Evolutionary conservation across 2,113 vertebrate genomes (phyloP), one percentile per base, ranked within the genome.

Genomic region (Motacilla alba): DNA sequence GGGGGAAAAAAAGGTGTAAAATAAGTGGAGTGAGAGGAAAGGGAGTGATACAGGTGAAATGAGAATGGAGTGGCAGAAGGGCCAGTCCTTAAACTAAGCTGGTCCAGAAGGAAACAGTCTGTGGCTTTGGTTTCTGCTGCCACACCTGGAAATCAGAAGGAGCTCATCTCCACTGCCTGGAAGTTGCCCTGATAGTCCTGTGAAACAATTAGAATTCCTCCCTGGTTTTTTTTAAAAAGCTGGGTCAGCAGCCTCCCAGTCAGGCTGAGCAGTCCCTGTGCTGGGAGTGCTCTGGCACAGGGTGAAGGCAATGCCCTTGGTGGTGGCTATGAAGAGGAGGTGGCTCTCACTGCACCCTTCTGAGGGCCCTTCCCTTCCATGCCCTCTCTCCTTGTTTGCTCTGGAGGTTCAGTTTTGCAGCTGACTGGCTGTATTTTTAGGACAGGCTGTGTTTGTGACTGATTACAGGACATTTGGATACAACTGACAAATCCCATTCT

Each of bases 401-500:
- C 76, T 60, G 72, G 90, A 56, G 82, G 52, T 37, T 79, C 64
- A 23, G 27, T 41, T 89, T 89, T 91, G 55, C 58, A 66, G 22
- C 79, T 44, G 53, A 49, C 52, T 26, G 41, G 17, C 37, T 27
- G 63, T 60, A 27, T 60, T 84, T 94, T 92, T 31, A 1, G 39
- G 62, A 39, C 70, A 46, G n/a, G 20, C 60, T 68, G 33, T 2
- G 1, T 80, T 90, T 95, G 68, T 75, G 53, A 67, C 35, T 78
- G 82, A 93, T 94, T 85, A 62, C 21, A 2, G 39, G 28, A 77
- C n/a, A 20, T 82, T 46, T 35, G 17, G 52, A 52, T 91, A 43
- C 60, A 62, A 56, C 46, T 74, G n/a, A 49, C 78, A 90, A 87
- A 87, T 85, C 73, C 53, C 55, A 59, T 86, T 90, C 59, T 90